phyloP scores from a whole-genome alignment of 2,797 vertebrate species.

The Enteromius viviparus region DNA sequence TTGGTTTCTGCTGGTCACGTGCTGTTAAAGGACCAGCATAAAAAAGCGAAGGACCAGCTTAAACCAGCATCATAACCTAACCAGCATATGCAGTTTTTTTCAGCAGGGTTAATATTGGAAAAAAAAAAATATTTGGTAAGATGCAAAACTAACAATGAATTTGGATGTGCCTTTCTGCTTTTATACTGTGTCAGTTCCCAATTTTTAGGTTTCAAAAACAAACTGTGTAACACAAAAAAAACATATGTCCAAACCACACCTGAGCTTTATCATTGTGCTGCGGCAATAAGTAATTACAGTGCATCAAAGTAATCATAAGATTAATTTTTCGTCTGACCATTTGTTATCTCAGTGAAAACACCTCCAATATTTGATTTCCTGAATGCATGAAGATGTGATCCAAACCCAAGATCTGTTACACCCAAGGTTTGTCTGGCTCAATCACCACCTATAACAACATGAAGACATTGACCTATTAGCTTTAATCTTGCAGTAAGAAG shows the following conservation, averaged over 20 bases:
- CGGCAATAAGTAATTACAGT: background rate
- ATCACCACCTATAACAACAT: slow-evolving; percentile 9
- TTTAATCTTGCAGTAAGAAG: background rate
- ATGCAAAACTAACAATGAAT: background rate
- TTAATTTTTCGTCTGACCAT: background rate
- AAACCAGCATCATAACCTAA: no score
- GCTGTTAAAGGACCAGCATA: no score
- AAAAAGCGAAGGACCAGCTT: no score
- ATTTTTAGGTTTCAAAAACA: background rate
- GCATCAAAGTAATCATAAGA: background rate
- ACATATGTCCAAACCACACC: background rate
- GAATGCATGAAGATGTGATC: background rate
- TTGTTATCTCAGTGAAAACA: background rate
- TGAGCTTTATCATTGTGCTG: background rate
- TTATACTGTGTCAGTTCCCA: background rate
- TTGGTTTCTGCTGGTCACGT: no score
- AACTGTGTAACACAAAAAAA: background rate
- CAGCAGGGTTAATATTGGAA: background rate
- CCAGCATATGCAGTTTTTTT: no score
- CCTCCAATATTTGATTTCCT: slow-evolving; percentile 15
- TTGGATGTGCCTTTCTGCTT: background rate
- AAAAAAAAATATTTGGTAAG: background rate
- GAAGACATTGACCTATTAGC: slow-evolving; percentile 14
- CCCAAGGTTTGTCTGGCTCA: slow-evolving; percentile 10
- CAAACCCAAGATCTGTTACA: background rate